Conservation (phyloP, 1,140 invertebrate genomes). For the Phthorimaea operculella region DNA sequence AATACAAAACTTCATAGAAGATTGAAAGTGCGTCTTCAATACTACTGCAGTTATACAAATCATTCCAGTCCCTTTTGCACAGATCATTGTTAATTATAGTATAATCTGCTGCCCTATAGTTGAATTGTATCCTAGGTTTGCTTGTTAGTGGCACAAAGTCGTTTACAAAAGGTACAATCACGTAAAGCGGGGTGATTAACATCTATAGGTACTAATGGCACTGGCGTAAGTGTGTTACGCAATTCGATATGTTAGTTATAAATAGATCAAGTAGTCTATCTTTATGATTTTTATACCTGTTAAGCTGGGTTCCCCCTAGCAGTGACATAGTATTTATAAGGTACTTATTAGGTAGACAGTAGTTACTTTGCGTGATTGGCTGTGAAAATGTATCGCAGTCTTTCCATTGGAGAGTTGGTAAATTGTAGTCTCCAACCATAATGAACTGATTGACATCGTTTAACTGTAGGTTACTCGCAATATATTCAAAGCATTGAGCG, state of each 20-base stretch:
- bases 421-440: constrained; percentile 6
- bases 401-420: not conserved
- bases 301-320: not conserved
- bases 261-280: not conserved
- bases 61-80: not conserved
- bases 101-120: not conserved
- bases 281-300: not conserved
- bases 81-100: not conserved
- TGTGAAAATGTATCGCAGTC: constrained; percentile 4
- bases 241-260: not conserved
- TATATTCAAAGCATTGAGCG: not conserved
- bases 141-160: not conserved
- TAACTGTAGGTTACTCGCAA: not conserved
- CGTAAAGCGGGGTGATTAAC: not conserved
- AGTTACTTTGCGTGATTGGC: not conserved
- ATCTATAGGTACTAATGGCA: not conserved
- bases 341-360: not conserved
- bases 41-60: not conserved
- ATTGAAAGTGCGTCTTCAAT: not conserved
- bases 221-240: not conserved
- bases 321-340: not conserved
- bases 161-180: not conserved
- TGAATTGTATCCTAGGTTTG: not conserved
- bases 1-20: not conserved
- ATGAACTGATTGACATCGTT: constrained; percentile 4